Percentiles rank a stretch among this genome's conserved stretches.
These are phyloP conservation scores for Empis livida DNA, from an alignment of 2,888 invertebrate genomes.

Conservation along the genomic window DNA sequence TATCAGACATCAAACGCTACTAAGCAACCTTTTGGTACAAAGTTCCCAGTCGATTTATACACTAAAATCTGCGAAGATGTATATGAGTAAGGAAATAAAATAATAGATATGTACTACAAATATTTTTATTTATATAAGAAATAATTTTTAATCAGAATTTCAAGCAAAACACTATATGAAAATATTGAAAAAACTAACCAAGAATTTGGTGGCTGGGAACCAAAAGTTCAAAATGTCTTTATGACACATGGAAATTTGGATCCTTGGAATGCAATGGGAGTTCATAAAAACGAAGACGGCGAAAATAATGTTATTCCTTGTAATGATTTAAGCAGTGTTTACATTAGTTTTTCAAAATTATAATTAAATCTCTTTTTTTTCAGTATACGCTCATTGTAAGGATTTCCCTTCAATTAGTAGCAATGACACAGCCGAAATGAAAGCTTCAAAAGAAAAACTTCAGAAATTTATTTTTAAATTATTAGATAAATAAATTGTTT, in stretches of 20 bases:
- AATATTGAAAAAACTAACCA: conserved; percentile 33
- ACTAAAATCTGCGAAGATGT: conserved; percentile 17
- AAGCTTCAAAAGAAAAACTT: conserved; percentile 23
- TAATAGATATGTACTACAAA: not conserved
- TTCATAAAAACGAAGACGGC: conserved; percentile 24
- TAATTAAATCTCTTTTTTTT: not conserved
- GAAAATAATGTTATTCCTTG: conserved; percentile 23
- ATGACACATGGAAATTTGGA: conserved; percentile 43
- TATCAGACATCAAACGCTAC: conserved; percentile 54
- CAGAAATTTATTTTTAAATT: conserved; percentile 16
- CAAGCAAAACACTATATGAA: conserved; percentile 8
- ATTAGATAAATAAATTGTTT: too few relatives aligned
- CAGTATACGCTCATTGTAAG: conserved; percentile 27
- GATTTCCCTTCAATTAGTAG: conserved; percentile 25
- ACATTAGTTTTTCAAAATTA: too few relatives aligned
- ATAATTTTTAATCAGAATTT: not conserved
- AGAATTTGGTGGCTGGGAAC: conserved; percentile 37
- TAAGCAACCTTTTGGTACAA: conserved; percentile 39
- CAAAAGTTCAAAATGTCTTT: conserved; percentile 38
- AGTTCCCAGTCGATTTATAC: conserved; percentile 21
- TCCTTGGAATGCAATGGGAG: conserved; percentile 43
- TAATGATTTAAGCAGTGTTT: conserved; percentile 14
- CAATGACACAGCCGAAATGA: conserved; percentile 23
- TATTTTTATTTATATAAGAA: not conserved
- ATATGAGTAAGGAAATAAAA: conserved; percentile 11